Evolutionary conservation across 2,797 vertebrate species (phyloP), one percentile per base, ranked within the genome.

Genomic region (Chelmon rostratus): DNA sequence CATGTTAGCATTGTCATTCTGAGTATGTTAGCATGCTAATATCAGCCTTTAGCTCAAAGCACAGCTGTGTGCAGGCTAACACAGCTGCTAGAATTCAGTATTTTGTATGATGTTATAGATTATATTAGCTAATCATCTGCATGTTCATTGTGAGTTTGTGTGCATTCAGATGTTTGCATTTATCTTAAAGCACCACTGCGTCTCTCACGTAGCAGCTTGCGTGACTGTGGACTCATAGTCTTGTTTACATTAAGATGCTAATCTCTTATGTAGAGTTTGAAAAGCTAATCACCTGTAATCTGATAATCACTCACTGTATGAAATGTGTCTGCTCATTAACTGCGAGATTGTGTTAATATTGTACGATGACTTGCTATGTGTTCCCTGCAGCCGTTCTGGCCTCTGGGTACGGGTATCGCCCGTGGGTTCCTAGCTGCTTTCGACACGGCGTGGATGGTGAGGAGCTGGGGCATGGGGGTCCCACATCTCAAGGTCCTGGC

Each of bases 321-420:
- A 68, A 46, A 68, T 68, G 19, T 35, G 37, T 49, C 18, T 62
- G 31, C 33, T 12, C 11, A 6, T 28, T 56, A 10, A 57, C 46
- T 63, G 23, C 12, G 25, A 31, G 42, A 15, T 73, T 33, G 42
- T 58, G 0, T 50, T 18, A 15, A 25, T 38, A 44, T 54, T 33
- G 28, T 21, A 8, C 3, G 56, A 0, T 69, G 16, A 56, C 8
- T 64, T 31, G 0, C 75, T 2, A 7, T 13, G 33, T 46, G 11
- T 42, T 76, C 31, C 74, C 53, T 75, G n/a, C 92, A 99, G 98
- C 98, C 98, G 2, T 99, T 99, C 94, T 99, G 98, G 98, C 98
- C 98, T 0, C 92, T 99, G 86, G 98, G 98, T 35, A 99, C 98
- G 0, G 98, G 98, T 0, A 96, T 99, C 12, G 98, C 97, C 28